A percentile compares a stretch with the other conserved stretches of the same genome.
Evolutionary conservation across 1,140 invertebrate genomes (phyloP).

Genomic region (Eriosoma lanigerum): DNA sequence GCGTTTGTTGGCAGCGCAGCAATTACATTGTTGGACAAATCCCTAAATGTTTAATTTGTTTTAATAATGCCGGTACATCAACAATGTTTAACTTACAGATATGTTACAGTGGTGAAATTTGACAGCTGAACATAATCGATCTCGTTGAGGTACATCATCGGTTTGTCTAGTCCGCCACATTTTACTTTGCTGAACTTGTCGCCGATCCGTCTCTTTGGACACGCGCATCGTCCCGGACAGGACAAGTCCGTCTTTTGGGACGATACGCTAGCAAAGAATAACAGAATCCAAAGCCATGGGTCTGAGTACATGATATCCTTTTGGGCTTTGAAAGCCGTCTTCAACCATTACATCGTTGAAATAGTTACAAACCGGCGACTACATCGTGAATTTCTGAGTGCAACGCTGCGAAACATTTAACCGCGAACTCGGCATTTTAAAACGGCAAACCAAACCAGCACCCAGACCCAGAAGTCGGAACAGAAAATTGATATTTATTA

Average conservation of each 20-base stretch:
- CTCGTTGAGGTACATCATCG: constrained; percentile 18
- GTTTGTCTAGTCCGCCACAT: constrained; percentile 31
- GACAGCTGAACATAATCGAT: neutral
- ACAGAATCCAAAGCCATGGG: neutral
- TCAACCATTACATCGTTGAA: neutral
- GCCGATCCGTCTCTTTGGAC: neutral
- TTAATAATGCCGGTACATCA: too few relatives aligned
- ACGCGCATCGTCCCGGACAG: constrained; percentile 8
- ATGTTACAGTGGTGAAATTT: neutral
- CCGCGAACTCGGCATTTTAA: neutral
- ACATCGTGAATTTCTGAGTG: neutral
- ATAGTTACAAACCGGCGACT: neutral
- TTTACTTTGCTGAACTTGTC: constrained; percentile 42
- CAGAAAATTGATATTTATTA: neutral
- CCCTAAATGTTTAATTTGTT: too few relatives aligned
- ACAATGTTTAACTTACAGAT: constrained; percentile 32
- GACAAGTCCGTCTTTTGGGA: neutral
- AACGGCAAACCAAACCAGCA: too few relatives aligned
- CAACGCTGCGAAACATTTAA: neutral
- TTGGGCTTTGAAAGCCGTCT: neutral
- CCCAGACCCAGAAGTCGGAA: neutral
- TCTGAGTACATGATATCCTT: neutral
- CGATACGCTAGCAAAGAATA: neutral
- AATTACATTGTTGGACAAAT: constrained; percentile 54
- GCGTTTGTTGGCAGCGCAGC: constrained; percentile 51